These are phyloP conservation scores for Dufourea novaeangliae DNA, from an alignment of 1,140 invertebrate species.

Conservation along the genomic window DNA sequence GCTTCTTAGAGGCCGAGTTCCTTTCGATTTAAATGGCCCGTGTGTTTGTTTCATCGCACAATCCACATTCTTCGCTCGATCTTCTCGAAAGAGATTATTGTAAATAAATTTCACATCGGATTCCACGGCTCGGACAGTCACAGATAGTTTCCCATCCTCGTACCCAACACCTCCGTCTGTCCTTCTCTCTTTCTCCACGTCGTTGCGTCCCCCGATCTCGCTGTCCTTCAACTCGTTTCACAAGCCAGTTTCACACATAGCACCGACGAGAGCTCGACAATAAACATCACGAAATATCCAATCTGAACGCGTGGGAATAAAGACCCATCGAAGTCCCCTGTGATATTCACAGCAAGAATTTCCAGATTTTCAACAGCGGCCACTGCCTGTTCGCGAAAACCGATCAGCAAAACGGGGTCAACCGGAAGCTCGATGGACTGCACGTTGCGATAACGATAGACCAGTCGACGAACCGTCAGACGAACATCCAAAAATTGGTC, in stretches of 20 bases:
- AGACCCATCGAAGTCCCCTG: no score
- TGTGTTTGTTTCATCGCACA: neutral
- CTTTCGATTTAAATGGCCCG: neutral
- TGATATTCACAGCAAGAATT: no score
- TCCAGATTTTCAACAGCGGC: neutral
- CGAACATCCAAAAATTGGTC: neutral
- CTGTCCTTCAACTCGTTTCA: slow-evolving; percentile 28
- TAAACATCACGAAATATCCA: neutral
- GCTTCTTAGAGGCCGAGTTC: neutral
- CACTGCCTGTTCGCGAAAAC: neutral
- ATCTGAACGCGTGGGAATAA: neutral
- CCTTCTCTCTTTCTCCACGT: slow-evolving; percentile 3
- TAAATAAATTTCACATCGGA: no score
- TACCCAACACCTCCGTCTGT: neutral
- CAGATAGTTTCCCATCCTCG: neutral
- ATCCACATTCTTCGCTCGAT: no score
- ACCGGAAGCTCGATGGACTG: neutral
- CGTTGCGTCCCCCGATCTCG: neutral
- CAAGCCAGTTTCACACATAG: slow-evolving; percentile 19
- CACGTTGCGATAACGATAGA: neutral
- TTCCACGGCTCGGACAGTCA: neutral
- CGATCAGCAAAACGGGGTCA: slow-evolving; percentile 11
- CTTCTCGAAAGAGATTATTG: no score
- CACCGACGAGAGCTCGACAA: neutral
- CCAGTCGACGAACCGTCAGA: no score